Evolutionary conservation across 2,797 vertebrate genomes (phyloP).

Genomic region (Eleutherodactylus coqui): DNA sequence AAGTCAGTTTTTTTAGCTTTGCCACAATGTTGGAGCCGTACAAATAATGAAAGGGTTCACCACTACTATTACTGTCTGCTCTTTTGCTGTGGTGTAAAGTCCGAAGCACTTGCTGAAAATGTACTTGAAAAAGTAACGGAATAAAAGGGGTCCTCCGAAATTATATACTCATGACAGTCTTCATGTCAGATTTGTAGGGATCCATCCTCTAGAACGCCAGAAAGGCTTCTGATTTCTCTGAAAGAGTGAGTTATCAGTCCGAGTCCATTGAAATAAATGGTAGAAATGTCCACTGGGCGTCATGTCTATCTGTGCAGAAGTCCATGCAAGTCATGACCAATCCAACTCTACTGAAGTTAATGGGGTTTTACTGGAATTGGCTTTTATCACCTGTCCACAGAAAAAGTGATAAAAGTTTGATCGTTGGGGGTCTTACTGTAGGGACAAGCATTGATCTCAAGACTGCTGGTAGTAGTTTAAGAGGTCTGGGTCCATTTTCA

Average conservation of each 20-base stretch:
- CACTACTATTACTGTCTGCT: background rate
- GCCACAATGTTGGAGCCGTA: background rate
- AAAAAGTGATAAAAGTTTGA: too few species aligned
- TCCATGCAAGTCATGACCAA: background rate
- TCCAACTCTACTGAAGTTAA: background rate
- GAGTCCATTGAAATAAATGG: background rate
- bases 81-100: background rate
- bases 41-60: background rate
- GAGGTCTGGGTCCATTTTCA: too few species aligned
- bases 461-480: too few species aligned
- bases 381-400: too few species aligned
- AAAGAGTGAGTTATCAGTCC: background rate
- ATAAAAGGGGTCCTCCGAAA: background rate
- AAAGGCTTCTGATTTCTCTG: background rate
- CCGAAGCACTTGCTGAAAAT: background rate
- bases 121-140: background rate
- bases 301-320: background rate
- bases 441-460: too few species aligned
- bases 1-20: background rate
- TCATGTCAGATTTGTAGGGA: background rate
- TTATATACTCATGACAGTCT: background rate
- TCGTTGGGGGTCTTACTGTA: too few species aligned
- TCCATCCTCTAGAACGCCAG: background rate
- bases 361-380: too few species aligned
- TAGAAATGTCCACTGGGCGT: background rate